These are phyloP conservation scores for Elegia similella DNA, from an alignment of 2,888 invertebrate genomes.

Conservation along the genomic window DNA sequence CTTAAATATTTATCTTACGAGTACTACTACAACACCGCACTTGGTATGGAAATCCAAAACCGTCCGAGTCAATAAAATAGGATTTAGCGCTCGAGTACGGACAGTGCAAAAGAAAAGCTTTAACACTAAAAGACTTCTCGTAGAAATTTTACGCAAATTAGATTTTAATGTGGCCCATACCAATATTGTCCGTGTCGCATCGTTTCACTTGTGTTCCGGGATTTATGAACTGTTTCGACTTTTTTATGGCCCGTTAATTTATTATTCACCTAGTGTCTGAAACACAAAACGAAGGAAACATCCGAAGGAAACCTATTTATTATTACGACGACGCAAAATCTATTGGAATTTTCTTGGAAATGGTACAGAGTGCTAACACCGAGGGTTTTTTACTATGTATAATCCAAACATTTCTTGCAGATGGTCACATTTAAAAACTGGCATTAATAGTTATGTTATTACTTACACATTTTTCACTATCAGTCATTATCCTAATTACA, in stretches of 20 bases:
- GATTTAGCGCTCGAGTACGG: slow-evolving; percentile 32
- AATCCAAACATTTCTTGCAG: not conserved
- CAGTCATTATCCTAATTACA: no score
- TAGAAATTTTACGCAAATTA: slow-evolving; percentile 54
- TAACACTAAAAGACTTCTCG: slow-evolving; percentile 39
- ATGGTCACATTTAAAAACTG: not conserved
- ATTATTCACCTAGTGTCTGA: slow-evolving; percentile 22
- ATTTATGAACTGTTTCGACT: slow-evolving; percentile 38
- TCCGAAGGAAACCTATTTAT: slow-evolving; percentile 1
- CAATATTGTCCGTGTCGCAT: slow-evolving; percentile 45
- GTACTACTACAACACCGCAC: not conserved
- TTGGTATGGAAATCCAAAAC: slow-evolving; percentile 21
- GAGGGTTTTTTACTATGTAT: not conserved
- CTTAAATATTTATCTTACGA: not conserved
- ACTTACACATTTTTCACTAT: no score
- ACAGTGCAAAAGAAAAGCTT: slow-evolving; percentile 45
- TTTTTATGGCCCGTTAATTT: slow-evolving; percentile 35
- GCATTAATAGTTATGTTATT: no score
- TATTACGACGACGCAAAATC: not conserved
- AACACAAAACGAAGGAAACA: slow-evolving; percentile 11
- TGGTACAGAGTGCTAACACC: not conserved
- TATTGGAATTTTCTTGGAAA: not conserved
- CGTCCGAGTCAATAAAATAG: slow-evolving; percentile 25
- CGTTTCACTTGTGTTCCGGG: slow-evolving; percentile 32
- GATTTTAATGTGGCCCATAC: slow-evolving; percentile 51